phyloP scores from a whole-genome alignment of 1,140 invertebrate species.

The Scaptomyza pallida region DNA sequence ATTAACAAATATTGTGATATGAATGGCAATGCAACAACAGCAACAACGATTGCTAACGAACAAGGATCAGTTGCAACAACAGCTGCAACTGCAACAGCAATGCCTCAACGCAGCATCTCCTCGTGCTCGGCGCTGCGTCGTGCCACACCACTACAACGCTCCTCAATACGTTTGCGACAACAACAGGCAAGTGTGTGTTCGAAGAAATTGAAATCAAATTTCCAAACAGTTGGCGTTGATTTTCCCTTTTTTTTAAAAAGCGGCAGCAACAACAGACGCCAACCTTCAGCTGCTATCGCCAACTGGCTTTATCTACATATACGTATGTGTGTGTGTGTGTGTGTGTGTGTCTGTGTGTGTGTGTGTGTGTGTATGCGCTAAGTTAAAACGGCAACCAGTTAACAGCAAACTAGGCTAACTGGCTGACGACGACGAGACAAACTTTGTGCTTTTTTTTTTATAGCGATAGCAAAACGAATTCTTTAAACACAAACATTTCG shows the following conservation, averaged over 20 bases:
- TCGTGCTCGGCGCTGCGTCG: conserved; percentile 56
- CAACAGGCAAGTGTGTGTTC: conserved; percentile 73
- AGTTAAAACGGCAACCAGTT: conserved; percentile 61
- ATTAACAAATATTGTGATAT: conserved; percentile 65
- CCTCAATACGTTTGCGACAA: conserved; percentile 79
- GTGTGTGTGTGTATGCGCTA: conserved; percentile 34
- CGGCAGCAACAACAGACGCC: conserved; percentile 19
- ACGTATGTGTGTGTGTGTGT: conserved; percentile 3
- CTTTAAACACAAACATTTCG: neutral
- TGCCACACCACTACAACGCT: conserved; percentile 70
- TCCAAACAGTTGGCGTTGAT: neutral
- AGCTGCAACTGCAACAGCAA: conserved; percentile 22
- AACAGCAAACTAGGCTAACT: conserved; percentile 69
- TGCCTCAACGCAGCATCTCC: conserved; percentile 57
- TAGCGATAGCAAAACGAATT: conserved; percentile 9
- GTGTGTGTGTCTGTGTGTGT: too few relatives aligned
- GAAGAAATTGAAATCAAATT: neutral
- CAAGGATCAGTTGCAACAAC: conserved; percentile 30
- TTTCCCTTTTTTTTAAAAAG: conserved; percentile 18
- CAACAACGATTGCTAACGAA: conserved; percentile 26
- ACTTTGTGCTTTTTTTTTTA: too few relatives aligned
- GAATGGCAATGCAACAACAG: conserved; percentile 57
- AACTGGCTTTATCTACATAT: conserved; percentile 66
- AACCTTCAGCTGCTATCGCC: conserved; percentile 46
- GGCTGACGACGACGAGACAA: conserved; percentile 43